phyloP scores from a whole-genome alignment of 2,797 vertebrate genomes.

The Acanthopagrus latus region DNA sequence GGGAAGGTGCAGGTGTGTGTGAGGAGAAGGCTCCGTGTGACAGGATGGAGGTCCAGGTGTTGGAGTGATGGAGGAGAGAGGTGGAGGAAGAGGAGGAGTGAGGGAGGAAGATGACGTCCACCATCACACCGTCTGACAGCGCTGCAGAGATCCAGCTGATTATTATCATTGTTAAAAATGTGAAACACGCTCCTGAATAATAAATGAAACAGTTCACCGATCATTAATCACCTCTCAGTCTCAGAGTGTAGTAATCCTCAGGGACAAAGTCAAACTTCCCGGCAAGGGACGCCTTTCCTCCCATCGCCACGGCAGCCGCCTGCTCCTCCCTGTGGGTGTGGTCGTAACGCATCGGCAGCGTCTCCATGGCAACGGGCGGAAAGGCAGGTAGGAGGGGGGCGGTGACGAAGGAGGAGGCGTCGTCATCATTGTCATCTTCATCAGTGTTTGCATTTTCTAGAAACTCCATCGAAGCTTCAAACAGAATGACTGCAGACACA shows the following conservation, averaged over 20 bases:
- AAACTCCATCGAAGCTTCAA: conserved; percentile 85
- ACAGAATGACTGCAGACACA: conserved; percentile 70
- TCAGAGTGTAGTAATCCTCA: conserved; percentile 75
- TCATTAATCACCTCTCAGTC: conserved; percentile 54
- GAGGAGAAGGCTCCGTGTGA: conserved; percentile 83
- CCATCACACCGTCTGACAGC: conserved; percentile 52
- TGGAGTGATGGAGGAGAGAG: conserved; percentile 59
- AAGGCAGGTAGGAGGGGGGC: conserved; percentile 40
- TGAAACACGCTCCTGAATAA: too few species aligned
- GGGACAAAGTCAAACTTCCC: conserved; percentile 53
- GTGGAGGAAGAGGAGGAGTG: conserved; percentile 18
- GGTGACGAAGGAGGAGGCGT: conserved; percentile 50
- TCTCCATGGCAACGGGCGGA: conserved; percentile 68
- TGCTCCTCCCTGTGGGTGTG: conserved; percentile 75
- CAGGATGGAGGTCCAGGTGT: conserved; percentile 83
- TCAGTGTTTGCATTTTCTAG: conserved; percentile 59
- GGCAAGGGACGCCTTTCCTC: not conserved
- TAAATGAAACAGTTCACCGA: too few species aligned
- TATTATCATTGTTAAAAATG: too few species aligned
- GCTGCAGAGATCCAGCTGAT: conserved; percentile 34
- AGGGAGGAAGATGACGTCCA: conserved; percentile 63
- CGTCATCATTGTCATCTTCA: conserved; percentile 26
- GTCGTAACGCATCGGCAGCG: conserved; percentile 76
- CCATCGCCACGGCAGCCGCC: conserved; percentile 64
- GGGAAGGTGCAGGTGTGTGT: conserved; percentile 77